These are phyloP conservation scores for Acrossocheilus wenchowensis DNA, from an alignment of 2,797 vertebrate genomes.

Conservation along the genomic window DNA sequence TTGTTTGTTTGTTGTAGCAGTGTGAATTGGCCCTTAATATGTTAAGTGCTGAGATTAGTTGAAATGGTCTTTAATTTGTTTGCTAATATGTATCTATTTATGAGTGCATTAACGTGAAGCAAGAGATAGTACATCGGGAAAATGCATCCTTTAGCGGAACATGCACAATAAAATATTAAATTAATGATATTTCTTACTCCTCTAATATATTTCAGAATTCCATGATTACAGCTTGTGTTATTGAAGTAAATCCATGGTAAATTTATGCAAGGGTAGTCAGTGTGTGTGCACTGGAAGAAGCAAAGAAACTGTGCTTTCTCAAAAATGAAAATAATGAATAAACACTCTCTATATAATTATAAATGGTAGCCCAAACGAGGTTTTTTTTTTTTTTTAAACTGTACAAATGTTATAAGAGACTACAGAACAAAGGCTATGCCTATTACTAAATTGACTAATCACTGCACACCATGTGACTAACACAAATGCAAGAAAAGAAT, in stretches of 20 bases:
- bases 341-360: background rate
- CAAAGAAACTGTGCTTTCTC: background rate
- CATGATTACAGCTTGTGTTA: background rate
- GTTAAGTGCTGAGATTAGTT: background rate
- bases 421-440: background rate
- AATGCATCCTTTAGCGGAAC: background rate
- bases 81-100: background rate
- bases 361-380: background rate
- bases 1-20: background rate
- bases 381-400: background rate
- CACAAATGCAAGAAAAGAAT: background rate
- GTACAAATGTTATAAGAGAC: background rate
- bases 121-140: background rate
- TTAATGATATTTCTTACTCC: background rate
- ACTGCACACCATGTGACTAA: background rate
- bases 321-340: background rate
- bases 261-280: background rate
- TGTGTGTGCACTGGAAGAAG: background rate
- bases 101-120: background rate
- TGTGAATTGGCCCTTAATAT: background rate
- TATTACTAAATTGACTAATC: background rate
- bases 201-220: background rate
- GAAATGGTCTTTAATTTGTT: background rate
- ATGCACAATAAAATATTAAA: background rate
- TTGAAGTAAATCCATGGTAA: background rate